A percentile compares a stretch with the other conserved stretches of the same genome.
phyloP scores from a whole-genome alignment of 2,113 vertebrate species.

The Sminthopsis crassicaudata region DNA sequence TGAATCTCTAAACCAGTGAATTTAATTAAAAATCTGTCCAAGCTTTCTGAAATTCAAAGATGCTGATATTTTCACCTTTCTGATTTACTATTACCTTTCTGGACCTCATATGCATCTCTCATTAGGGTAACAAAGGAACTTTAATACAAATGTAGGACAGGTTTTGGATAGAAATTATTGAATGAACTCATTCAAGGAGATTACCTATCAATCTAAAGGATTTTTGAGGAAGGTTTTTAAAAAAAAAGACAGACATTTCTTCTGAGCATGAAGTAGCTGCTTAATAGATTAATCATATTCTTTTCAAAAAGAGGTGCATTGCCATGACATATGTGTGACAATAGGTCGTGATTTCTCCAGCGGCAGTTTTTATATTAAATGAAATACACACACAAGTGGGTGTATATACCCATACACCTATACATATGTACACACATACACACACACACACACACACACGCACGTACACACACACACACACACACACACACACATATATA shows the following conservation, averaged over 20 bases:
- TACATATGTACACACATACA: background rate
- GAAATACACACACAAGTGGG: background rate
- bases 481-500: background rate
- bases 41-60: conserved; percentile 46
- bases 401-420: background rate
- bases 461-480: background rate
- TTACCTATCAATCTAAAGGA: conserved; percentile 25
- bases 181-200: background rate
- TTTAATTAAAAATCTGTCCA: conserved; percentile 47
- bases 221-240: conserved; percentile 35
- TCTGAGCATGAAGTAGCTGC: conserved; percentile 29
- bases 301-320: conserved; percentile 12
- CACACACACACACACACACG: background rate
- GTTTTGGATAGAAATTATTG: background rate
- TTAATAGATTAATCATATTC: conserved; percentile 10
- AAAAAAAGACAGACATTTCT: conserved; percentile 10
- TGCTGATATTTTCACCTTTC: conserved; percentile 38
- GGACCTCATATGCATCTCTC: conserved; percentile 18
- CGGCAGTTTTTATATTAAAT: background rate
- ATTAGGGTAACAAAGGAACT: conserved; percentile 24
- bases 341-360: background rate
- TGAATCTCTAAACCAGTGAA: conserved; percentile 32
- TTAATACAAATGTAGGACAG: conserved; percentile 38
- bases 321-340: conserved; percentile 23
- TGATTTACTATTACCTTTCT: conserved; percentile 31